phyloP scores from a whole-genome alignment of 2,888 invertebrate genomes.

The Coremacera marginata region DNA sequence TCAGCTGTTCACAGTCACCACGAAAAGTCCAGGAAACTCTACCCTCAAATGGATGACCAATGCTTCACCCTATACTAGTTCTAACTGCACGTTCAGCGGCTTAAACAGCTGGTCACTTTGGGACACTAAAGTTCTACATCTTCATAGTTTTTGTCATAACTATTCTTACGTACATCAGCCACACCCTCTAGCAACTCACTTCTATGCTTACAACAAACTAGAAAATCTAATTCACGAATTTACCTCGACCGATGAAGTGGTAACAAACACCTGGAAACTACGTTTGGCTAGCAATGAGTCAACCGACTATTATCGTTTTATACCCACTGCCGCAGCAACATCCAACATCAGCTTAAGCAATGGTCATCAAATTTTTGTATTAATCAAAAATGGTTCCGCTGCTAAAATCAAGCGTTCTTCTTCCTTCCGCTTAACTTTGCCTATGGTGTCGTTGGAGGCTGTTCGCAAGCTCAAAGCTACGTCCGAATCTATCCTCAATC shows the following conservation, averaged over 20 bases:
- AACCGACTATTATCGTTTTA: slow-evolving; percentile 49
- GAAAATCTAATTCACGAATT: slow-evolving; percentile 15
- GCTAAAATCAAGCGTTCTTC: slow-evolving; percentile 21
- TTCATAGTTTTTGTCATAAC: slow-evolving; percentile 41
- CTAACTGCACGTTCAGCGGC: slow-evolving; percentile 53
- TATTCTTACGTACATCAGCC: slow-evolving; percentile 47
- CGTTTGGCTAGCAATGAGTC: slow-evolving; percentile 11
- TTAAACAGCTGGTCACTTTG: slow-evolving; percentile 58
- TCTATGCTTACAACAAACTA: slow-evolving; percentile 60
- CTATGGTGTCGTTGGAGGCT: not conserved
- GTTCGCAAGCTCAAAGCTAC: not conserved
- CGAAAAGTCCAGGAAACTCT: slow-evolving; percentile 45
- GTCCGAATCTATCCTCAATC: slow-evolving; percentile 51
- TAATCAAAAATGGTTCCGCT: slow-evolving; percentile 30
- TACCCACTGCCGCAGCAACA: slow-evolving; percentile 46
- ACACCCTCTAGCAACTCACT: slow-evolving; percentile 54
- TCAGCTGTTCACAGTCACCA: slow-evolving; percentile 67
- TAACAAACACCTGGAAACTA: slow-evolving; percentile 44
- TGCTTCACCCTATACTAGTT: slow-evolving; percentile 46
- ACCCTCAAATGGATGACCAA: slow-evolving; percentile 64
- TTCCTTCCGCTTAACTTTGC: not conserved
- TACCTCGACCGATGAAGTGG: slow-evolving; percentile 33
- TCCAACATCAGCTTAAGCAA: slow-evolving; percentile 65
- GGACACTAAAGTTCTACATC: slow-evolving; percentile 37
- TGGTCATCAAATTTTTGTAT: slow-evolving; percentile 59